These are phyloP conservation scores for Phaetusa simplex DNA, from an alignment of 2,113 vertebrate genomes.

Conservation along the genomic window DNA sequence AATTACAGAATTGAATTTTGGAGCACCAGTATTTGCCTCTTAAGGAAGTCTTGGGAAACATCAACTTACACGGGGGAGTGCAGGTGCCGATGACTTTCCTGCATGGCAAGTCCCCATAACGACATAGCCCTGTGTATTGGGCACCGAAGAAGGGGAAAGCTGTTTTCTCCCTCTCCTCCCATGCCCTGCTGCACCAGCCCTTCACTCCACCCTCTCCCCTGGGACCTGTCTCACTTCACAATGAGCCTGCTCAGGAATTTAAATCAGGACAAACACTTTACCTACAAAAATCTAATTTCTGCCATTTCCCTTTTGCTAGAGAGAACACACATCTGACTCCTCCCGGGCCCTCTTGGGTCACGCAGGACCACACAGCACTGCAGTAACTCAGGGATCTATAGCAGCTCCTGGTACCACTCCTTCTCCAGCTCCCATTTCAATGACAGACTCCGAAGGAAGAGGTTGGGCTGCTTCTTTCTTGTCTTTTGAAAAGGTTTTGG, in stretches of 20 bases:
- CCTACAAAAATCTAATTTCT: not conserved
- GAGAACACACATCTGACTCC: not conserved
- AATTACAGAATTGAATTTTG: not conserved
- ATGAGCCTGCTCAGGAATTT: not conserved
- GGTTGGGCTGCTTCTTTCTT: not conserved
- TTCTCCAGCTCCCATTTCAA: not conserved
- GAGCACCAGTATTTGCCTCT: not conserved
- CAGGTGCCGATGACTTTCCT: not conserved
- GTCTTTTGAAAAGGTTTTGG: no score
- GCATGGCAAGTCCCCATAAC: rapidly evolving
- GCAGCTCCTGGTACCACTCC: not conserved
- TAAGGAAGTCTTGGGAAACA: not conserved
- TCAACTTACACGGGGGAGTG: rapidly evolving
- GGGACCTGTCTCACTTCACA: not conserved
- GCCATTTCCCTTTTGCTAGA: not conserved
- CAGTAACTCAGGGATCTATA: not conserved
- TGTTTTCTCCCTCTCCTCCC: not conserved
- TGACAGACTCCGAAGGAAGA: not conserved
- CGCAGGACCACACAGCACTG: not conserved
- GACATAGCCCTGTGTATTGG: rapidly evolving
- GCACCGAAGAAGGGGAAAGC: not conserved
- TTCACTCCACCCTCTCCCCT: not conserved
- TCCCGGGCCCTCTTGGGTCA: rapidly evolving
- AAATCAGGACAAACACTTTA: not conserved
- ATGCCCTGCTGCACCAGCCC: not conserved